Evolutionary conservation across 2,797 vertebrate species (phyloP).

Genomic region (Pampus argenteus): DNA sequence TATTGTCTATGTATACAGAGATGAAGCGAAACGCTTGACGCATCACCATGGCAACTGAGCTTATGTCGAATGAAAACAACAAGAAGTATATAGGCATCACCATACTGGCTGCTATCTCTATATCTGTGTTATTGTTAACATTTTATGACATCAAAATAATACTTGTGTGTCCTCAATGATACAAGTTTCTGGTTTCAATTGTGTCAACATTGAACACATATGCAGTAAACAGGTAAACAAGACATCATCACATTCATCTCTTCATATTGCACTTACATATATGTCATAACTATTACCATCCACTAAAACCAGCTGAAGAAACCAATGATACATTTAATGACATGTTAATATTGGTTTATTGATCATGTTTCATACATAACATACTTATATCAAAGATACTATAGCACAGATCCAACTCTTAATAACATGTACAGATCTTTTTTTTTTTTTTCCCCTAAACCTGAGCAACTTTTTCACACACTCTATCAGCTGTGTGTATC

Average conservation of each 20-base stretch:
- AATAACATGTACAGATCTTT: background rate
- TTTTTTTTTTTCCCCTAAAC: background rate
- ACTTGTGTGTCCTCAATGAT: background rate
- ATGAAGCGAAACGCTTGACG: constrained; percentile 16
- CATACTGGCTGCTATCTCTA: constrained; percentile 4
- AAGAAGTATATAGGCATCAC: background rate
- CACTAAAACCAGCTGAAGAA: background rate
- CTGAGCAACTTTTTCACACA: background rate
- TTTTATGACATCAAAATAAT: constrained; percentile 1
- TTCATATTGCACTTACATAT: background rate
- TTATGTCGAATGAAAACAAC: constrained; percentile 5
- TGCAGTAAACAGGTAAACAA: background rate
- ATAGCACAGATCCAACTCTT: background rate
- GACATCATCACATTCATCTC: background rate
- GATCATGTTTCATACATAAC: background rate
- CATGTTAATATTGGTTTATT: background rate
- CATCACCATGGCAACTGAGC: constrained; percentile 62
- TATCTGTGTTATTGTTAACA: constrained; percentile 3
- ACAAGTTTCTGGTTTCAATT: background rate
- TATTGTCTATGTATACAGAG: constrained; percentile 30
- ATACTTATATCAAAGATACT: background rate
- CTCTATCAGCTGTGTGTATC: background rate
- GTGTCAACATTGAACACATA: background rate
- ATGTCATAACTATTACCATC: constrained; percentile 1
- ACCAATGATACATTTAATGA: background rate